phyloP scores from a whole-genome alignment of 2,113 vertebrate species.

The Takifugu bimaculatus region DNA sequence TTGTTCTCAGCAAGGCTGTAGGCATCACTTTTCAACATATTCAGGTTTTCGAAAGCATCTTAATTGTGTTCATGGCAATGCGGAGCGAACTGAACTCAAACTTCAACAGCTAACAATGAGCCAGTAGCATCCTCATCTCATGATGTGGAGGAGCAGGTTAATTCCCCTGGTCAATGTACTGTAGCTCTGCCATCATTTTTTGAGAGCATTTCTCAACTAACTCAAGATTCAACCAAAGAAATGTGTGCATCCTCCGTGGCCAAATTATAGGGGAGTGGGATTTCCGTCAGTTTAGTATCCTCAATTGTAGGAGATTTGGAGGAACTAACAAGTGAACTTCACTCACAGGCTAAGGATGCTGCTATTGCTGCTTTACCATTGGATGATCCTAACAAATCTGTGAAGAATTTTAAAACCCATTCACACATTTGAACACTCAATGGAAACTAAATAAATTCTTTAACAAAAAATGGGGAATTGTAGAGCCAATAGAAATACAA shows the following conservation, averaged over 20 bases:
- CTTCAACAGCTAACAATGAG: constrained; percentile 12
- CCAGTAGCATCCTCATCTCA: constrained; percentile 23
- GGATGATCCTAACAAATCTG: neutral
- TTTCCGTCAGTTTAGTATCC: too few relatives aligned
- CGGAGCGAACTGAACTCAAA: constrained; percentile 10
- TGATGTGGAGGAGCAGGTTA: constrained; percentile 7
- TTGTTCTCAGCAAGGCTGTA: constrained; percentile 38
- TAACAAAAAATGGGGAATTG: too few relatives aligned
- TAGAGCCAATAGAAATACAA: constrained; percentile 5
- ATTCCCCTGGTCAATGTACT: neutral
- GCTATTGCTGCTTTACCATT: too few relatives aligned
- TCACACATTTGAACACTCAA: too few relatives aligned
- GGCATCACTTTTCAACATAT: constrained; percentile 25
- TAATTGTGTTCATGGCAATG: constrained; percentile 30
- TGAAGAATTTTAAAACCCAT: neutral
- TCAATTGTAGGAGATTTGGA: too few relatives aligned
- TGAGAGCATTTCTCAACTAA: too few relatives aligned
- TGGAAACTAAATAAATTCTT: too few relatives aligned
- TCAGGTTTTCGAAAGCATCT: constrained; percentile 32
- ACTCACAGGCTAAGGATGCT: too few relatives aligned
- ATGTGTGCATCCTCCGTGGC: neutral
- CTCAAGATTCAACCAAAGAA: too few relatives aligned
- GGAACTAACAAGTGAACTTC: too few relatives aligned
- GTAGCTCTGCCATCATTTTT: neutral
- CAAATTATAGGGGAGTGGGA: neutral